Conservation (phyloP, 2,113 vertebrate genomes). For the Enhydra lutris region DNA sequence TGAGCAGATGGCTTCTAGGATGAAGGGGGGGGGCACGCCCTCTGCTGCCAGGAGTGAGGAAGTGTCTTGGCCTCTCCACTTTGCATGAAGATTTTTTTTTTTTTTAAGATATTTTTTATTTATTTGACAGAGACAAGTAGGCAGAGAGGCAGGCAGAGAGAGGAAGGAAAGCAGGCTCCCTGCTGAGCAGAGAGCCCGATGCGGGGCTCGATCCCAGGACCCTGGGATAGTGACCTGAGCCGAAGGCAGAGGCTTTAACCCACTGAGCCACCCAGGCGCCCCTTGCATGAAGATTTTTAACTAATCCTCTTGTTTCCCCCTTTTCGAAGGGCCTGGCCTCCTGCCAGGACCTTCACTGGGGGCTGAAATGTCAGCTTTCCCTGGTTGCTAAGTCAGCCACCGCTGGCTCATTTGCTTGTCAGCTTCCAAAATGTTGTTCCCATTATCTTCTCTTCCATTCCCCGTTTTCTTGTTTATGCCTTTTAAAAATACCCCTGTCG, state of each 20-base stretch:
- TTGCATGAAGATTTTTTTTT: background rate
- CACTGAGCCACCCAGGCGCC: too few relatives aligned
- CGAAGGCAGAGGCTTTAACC: too few relatives aligned
- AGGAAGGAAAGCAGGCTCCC: too few relatives aligned
- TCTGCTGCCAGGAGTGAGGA: background rate
- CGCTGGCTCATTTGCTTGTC: background rate
- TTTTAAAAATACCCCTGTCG: background rate
- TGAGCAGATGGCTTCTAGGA: background rate
- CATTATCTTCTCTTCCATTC: background rate
- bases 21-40: too few relatives aligned
- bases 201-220: too few relatives aligned
- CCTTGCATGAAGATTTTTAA: background rate
- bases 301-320: background rate
- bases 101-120: background rate
- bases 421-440: background rate
- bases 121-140: too few relatives aligned
- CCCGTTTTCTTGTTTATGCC: background rate
- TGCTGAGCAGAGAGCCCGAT: too few relatives aligned
- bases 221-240: too few relatives aligned
- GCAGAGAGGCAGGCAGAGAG: too few relatives aligned
- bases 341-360: background rate
- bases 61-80: background rate
- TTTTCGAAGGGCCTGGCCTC: background rate
- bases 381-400: background rate
- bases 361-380: background rate